Percentiles rank a stretch among this genome's conserved stretches.
phyloP scores from a whole-genome alignment of 2,888 invertebrate species.

The Rotaria macrura region DNA sequence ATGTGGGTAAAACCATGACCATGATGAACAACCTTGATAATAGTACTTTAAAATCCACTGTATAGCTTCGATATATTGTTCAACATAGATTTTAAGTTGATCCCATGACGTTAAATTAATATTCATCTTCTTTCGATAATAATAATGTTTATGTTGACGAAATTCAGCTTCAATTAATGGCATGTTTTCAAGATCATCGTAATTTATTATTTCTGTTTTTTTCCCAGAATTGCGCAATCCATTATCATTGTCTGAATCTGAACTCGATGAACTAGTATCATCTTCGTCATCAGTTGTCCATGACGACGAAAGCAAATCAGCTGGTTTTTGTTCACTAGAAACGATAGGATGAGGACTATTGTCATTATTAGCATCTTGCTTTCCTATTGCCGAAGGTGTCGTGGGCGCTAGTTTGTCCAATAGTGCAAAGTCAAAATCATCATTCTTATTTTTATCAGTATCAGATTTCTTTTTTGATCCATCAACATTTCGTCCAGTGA shows the following conservation, averaged over 20 bases:
- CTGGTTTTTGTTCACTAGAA: background rate
- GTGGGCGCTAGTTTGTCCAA: background rate
- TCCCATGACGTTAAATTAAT: background rate
- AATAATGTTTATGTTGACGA: constrained; percentile 7
- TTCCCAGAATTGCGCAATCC: background rate
- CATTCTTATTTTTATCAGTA: constrained; percentile 60
- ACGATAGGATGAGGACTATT: background rate
- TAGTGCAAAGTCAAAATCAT: constrained; percentile 63
- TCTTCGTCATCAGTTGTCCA: background rate
- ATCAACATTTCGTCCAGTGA: constrained; percentile 90
- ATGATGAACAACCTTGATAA: constrained; percentile 85
- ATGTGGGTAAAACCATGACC: constrained; percentile 91
- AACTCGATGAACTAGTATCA: background rate
- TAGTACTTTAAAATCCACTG: constrained; percentile 95
- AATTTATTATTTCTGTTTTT: background rate
- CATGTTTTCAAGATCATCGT: background rate
- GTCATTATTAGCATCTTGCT: background rate
- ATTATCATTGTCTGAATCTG: background rate
- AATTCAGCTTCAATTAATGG: background rate
- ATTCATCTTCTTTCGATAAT: constrained; percentile 6
- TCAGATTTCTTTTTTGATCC: constrained; percentile 90
- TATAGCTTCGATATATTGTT: constrained; percentile 70
- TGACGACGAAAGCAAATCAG: background rate
- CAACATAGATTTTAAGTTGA: background rate
- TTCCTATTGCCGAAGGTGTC: background rate